A percentile compares a stretch with the other conserved stretches of the same genome.
Evolutionary conservation across 2,797 vertebrate species (phyloP).

Genomic region (Pangasius djambal): DNA sequence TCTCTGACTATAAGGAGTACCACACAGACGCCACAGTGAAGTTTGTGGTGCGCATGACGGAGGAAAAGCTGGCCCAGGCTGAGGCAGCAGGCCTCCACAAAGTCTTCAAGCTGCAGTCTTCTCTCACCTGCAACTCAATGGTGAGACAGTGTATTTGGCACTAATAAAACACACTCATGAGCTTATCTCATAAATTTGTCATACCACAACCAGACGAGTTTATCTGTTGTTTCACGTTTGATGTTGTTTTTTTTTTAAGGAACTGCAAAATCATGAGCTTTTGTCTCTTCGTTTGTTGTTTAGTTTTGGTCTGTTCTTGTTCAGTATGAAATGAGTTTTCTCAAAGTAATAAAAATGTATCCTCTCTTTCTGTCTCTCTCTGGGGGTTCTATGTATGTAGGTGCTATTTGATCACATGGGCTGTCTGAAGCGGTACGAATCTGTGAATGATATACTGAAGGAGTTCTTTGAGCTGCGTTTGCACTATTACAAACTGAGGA

Average conservation of each 20-base stretch:
- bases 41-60: constrained; percentile 96
- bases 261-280: not conserved
- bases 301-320: not conserved
- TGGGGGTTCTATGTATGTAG: constrained; percentile 65
- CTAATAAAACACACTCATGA: not conserved
- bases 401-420: constrained; percentile 99
- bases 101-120: constrained; percentile 98
- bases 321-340: not conserved
- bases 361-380: not conserved
- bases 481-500: constrained; percentile 93
- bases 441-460: constrained; percentile 93
- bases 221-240: not conserved
- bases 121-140: constrained; percentile 99
- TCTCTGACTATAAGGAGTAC: constrained; percentile 97
- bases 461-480: constrained; percentile 98
- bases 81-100: constrained; percentile 95
- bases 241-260: not conserved
- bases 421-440: constrained; percentile 96
- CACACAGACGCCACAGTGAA: constrained; percentile 97
- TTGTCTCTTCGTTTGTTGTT: not conserved
- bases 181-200: not conserved
- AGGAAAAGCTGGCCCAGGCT: constrained; percentile 95
- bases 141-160: constrained; percentile 65
- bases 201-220: not conserved
- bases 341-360: not conserved